Percentiles rank a stretch among this genome's conserved stretches.
These are phyloP conservation scores for Heterodera filipjevi DNA, from an alignment of 2,888 invertebrate genomes.

Conservation along the genomic window DNA sequence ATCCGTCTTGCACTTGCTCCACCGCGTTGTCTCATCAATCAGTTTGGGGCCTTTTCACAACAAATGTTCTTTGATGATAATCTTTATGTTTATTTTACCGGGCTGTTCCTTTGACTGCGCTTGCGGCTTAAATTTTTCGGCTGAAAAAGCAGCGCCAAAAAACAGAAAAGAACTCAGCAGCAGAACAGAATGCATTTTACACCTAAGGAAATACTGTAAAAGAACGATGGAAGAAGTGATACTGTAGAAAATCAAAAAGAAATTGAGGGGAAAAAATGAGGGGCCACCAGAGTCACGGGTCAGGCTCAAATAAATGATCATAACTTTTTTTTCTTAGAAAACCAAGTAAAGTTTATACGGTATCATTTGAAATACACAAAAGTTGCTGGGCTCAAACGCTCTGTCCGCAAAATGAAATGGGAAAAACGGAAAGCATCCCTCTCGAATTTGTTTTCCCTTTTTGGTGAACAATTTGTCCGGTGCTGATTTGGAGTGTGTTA, in stretches of 20 bases:
- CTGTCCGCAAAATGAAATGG: not conserved
- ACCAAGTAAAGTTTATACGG: too few species aligned
- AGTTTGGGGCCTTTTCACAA: slow-evolving; percentile 53
- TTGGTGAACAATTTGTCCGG: not conserved
- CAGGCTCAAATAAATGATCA: too few species aligned
- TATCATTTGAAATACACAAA: too few species aligned
- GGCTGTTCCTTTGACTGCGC: not conserved
- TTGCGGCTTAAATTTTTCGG: not conserved
- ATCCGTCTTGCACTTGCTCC: slow-evolving; percentile 56
- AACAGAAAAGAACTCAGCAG: slow-evolving; percentile 1
- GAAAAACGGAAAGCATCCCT: not conserved
- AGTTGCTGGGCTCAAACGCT: too few species aligned
- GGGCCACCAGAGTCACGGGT: too few species aligned
- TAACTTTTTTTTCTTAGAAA: too few species aligned
- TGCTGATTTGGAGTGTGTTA: not conserved
- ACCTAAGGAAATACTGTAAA: slow-evolving; percentile 6
- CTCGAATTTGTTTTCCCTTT: slow-evolving; percentile 8
- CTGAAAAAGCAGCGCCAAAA: slow-evolving; percentile 4
- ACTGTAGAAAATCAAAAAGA: not conserved
- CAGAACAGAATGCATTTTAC: not conserved
- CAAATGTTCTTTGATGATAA: not conserved
- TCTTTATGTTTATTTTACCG: not conserved
- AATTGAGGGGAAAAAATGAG: not conserved
- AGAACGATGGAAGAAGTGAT: not conserved
- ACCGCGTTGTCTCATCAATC: slow-evolving; percentile 63